Conservation (phyloP, 1,140 invertebrate genomes). For the Forficula auricularia region DNA sequence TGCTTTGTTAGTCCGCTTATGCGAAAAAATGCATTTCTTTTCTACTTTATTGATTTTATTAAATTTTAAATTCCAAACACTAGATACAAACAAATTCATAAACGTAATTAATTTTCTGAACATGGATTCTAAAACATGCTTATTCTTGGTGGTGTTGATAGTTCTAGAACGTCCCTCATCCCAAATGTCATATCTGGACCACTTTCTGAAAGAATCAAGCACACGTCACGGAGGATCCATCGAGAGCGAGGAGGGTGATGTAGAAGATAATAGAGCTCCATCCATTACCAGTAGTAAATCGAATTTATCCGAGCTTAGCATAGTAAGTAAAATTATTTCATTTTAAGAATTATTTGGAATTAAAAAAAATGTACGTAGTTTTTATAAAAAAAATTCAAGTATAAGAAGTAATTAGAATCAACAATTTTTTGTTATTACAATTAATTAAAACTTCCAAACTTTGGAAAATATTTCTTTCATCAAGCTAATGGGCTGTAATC, state of each 20-base stretch:
- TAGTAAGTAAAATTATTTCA: constrained; percentile 35
- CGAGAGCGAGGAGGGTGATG: constrained; percentile 56
- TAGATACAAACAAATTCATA: too few relatives aligned
- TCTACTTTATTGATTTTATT: too few relatives aligned
- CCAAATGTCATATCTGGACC: constrained; percentile 75
- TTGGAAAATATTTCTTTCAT: constrained; percentile 16
- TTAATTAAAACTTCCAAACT: too few relatives aligned
- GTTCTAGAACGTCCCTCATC: constrained; percentile 70
- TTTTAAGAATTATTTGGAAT: too few relatives aligned
- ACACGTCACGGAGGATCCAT: constrained; percentile 37
- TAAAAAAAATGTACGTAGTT: too few relatives aligned
- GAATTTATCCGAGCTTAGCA: constrained; percentile 60
- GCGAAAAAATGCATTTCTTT: too few relatives aligned
- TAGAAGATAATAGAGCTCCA: constrained; percentile 55
- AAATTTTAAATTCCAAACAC: too few relatives aligned
- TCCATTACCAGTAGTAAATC: constrained; percentile 68
- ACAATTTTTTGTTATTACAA: constrained; percentile 1
- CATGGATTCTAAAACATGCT: too few relatives aligned
- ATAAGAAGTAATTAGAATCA: not conserved
- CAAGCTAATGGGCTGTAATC: too few relatives aligned
- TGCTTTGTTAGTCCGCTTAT: too few relatives aligned
- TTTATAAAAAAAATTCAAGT: constrained; percentile 8
- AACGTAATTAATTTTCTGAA: too few relatives aligned
- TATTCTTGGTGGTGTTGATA: constrained; percentile 26
- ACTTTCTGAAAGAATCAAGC: constrained; percentile 60